Conservation (phyloP, 2,113 vertebrate genomes). For the Bufo gargarizans region DNA sequence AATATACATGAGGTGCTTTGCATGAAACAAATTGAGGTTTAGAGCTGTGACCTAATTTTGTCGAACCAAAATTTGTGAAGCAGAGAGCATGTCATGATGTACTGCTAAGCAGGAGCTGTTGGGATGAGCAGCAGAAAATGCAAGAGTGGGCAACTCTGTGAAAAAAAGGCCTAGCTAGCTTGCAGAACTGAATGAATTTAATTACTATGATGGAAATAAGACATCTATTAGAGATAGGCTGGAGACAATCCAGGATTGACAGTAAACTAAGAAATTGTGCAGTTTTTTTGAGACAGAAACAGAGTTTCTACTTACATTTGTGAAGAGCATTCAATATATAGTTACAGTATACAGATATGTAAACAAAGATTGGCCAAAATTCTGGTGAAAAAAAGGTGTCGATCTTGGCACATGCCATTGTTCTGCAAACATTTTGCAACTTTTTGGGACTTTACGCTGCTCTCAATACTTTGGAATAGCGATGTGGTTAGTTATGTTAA, state of each 20-base stretch:
- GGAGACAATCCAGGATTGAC: constrained; percentile 5
- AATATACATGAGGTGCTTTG: constrained; percentile 46
- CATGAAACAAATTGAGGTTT: constrained; percentile 52
- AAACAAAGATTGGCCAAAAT: no score
- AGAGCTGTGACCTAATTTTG: constrained; percentile 44
- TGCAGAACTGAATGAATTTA: constrained; percentile 33
- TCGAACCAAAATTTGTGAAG: constrained; percentile 45
- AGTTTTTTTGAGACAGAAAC: not conserved
- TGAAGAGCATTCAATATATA: no score
- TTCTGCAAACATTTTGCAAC: no score
- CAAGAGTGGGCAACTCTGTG: constrained; percentile 31
- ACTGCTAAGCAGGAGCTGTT: constrained; percentile 44
- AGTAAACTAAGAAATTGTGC: not conserved
- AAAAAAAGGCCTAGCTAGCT: constrained; percentile 35
- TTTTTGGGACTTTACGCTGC: no score
- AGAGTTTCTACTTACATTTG: not conserved
- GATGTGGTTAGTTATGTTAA: no score
- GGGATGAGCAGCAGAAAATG: constrained; percentile 42
- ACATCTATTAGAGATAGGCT: constrained; percentile 27
- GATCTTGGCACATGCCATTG: no score
- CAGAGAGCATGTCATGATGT: constrained; percentile 42
- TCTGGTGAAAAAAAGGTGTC: no score
- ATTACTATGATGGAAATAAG: constrained; percentile 36
- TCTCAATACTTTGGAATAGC: no score
- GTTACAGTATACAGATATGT: no score